These are phyloP conservation scores for Melipona bicolor DNA, from an alignment of 2,888 invertebrate genomes.

Conservation along the genomic window DNA sequence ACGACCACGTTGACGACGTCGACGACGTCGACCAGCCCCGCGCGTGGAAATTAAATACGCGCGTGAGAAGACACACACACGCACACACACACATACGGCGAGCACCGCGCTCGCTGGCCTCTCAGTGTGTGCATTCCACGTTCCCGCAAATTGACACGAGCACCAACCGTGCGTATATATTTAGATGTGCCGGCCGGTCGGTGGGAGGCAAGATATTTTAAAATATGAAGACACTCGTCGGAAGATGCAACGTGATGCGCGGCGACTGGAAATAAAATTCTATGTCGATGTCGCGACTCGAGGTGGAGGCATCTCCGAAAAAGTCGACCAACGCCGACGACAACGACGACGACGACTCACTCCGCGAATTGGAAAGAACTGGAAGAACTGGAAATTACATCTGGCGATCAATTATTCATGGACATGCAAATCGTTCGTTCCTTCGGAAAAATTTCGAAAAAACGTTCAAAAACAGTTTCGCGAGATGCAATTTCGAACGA, in stretches of 20 bases:
- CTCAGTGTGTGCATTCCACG: constrained; percentile 42
- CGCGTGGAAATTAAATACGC: constrained; percentile 45
- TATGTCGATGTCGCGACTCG: neutral
- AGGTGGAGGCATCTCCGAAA: too few relatives aligned
- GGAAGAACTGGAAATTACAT: too few relatives aligned
- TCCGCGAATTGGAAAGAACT: too few relatives aligned
- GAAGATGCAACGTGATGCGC: constrained; percentile 57
- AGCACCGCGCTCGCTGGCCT: neutral
- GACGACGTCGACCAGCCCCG: neutral
- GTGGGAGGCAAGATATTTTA: constrained; percentile 66
- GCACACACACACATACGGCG: too few relatives aligned
- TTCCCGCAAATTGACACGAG: constrained; percentile 64
- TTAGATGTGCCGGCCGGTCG: constrained; percentile 56
- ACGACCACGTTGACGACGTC: neutral
- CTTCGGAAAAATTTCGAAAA: too few relatives aligned
- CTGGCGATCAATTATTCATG: too few relatives aligned
- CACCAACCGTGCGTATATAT: constrained; percentile 62
- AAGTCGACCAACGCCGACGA: too few relatives aligned
- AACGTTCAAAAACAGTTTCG: too few relatives aligned
- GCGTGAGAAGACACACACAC: constrained; percentile 8
- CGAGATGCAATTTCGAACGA: too few relatives aligned
- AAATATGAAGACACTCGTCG: constrained; percentile 58
- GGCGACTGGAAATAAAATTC: constrained; percentile 45
- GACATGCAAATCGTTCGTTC: too few relatives aligned
- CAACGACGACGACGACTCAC: too few relatives aligned